Conservation (phyloP, 2,888 invertebrate genomes). For the Dryomyza anilis region DNA sequence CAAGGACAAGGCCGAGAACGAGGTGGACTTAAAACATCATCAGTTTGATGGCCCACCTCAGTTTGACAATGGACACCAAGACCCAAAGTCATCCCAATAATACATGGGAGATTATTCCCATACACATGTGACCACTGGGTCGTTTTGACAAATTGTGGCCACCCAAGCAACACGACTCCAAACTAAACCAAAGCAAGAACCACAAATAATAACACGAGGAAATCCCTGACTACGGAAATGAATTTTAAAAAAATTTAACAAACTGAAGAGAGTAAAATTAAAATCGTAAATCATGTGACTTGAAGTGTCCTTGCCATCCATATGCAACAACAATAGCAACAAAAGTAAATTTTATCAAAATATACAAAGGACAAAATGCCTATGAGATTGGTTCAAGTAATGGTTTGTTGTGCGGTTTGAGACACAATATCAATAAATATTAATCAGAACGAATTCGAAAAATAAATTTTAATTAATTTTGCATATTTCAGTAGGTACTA, state of each 20-base stretch:
- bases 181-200: neutral
- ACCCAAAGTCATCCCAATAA: neutral
- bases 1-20: neutral
- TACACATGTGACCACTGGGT: neutral
- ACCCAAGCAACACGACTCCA: neutral
- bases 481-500: no score
- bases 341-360: no score
- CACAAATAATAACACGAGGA: neutral
- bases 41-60: neutral
- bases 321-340: no score
- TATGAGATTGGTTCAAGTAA: no score
- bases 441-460: no score
- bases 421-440: no score
- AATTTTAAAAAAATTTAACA: neutral
- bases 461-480: no score
- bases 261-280: neutral
- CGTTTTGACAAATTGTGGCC: slow-evolving; percentile 2
- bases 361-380: no score
- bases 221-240: no score
- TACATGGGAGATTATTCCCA: neutral
- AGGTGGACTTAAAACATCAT: neutral
- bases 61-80: neutral
- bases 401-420: no score
- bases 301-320: no score
- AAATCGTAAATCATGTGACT: neutral